Evolutionary conservation across 2,888 invertebrate species (phyloP).

Genomic region (Athripsodes cinereus): DNA sequence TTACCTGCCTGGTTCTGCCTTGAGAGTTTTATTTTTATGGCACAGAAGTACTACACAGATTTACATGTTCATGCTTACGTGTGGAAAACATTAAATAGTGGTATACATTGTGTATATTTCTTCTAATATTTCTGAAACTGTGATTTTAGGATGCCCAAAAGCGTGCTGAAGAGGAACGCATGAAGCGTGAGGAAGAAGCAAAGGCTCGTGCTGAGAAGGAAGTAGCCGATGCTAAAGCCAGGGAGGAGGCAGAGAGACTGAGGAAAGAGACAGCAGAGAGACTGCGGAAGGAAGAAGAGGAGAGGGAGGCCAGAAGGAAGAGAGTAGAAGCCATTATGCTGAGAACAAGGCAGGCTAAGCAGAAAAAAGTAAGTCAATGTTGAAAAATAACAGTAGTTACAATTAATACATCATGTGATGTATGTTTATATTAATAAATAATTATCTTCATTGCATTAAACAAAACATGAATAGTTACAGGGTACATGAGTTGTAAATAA

Average conservation of each 20-base stretch:
- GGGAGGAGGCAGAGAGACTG: conserved; percentile 80
- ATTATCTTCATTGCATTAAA: too few species aligned
- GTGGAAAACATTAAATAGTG: too few species aligned
- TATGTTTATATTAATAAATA: too few species aligned
- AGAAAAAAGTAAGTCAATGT: conserved; percentile 40
- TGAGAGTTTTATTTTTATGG: too few species aligned
- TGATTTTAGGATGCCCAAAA: conserved; percentile 66
- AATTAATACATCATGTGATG: too few species aligned
- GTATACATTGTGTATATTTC: background rate
- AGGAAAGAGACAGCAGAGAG: conserved; percentile 79
- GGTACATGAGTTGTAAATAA: too few species aligned
- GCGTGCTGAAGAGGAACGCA: conserved; percentile 71
- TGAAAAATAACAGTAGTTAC: too few species aligned
- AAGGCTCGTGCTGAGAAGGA: conserved; percentile 61
- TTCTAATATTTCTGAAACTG: background rate
- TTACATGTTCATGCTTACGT: background rate
- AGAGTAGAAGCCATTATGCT: conserved; percentile 91
- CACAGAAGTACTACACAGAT: background rate
- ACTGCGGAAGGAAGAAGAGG: conserved; percentile 80
- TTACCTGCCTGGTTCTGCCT: too few species aligned
- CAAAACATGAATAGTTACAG: too few species aligned
- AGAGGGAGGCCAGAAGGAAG: conserved; percentile 80
- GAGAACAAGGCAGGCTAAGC: conserved; percentile 59
- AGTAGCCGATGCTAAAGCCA: conserved; percentile 41
- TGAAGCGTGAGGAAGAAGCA: conserved; percentile 60